phyloP scores from a whole-genome alignment of 2,113 vertebrate species.

The Dasyprocta punctata region DNA sequence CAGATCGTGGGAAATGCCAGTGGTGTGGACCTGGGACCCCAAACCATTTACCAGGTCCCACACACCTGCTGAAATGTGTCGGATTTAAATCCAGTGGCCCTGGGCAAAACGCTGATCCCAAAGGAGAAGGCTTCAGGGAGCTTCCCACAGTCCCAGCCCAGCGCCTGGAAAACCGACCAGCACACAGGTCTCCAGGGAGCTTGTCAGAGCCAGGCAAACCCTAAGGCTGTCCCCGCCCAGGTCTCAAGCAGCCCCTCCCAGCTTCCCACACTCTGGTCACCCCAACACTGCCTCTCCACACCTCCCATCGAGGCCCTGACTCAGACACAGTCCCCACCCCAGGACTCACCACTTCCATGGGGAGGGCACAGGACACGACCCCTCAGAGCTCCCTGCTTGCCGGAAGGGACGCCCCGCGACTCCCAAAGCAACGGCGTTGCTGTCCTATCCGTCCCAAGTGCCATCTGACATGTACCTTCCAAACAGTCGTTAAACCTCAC shows the following conservation, averaged over 20 bases:
- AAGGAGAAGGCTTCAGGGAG: neutral
- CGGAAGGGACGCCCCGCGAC: neutral
- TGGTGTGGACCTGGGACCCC: neutral
- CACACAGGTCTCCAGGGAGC: neutral
- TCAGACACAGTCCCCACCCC: neutral
- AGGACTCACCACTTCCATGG: neutral
- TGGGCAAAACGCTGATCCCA: neutral
- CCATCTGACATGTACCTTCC: neutral
- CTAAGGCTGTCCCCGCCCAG: too few species aligned
- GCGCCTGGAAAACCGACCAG: neutral
- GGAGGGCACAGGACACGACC: neutral
- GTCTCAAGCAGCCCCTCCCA: accelerated
- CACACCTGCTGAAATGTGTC: neutral
- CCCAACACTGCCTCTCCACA: neutral
- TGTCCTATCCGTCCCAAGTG: neutral
- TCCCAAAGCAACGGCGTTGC: neutral
- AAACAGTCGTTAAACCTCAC: neutral
- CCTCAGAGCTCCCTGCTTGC: neutral
- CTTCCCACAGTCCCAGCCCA: neutral
- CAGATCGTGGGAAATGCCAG: neutral
- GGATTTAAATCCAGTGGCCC: neutral
- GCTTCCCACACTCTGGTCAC: accelerated
- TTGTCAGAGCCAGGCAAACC: neutral
- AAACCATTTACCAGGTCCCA: neutral
- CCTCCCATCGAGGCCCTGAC: neutral